These are phyloP conservation scores for Thelaira solivaga DNA, from an alignment of 2,888 invertebrate genomes.

Conservation along the genomic window DNA sequence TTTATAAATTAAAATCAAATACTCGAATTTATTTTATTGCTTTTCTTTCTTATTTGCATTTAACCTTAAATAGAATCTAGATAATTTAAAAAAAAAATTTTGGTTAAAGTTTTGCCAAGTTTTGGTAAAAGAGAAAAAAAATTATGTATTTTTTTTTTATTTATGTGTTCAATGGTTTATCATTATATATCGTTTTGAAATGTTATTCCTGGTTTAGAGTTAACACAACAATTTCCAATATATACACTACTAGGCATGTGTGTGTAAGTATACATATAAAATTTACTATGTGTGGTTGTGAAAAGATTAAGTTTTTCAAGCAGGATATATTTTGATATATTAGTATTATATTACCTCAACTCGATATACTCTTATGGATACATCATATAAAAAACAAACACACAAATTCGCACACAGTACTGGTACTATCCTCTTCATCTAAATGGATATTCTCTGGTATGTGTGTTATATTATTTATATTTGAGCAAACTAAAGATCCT, in stretches of 20 bases:
- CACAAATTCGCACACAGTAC: neutral
- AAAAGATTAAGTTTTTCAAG: constrained; percentile 40
- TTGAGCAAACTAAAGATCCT: neutral
- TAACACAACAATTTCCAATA: constrained; percentile 1
- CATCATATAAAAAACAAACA: neutral
- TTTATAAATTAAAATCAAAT: no score
- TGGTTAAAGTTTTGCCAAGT: constrained; percentile 40
- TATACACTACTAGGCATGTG: neutral
- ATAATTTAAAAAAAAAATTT: no score
- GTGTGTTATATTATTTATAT: neutral
- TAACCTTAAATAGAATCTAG: no score
- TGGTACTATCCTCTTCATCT: no score
- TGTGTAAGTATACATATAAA: neutral
- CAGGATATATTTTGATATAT: constrained; percentile 59
- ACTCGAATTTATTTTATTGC: no score
- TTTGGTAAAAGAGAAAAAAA: neutral
- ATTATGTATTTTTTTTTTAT: constrained; percentile 1
- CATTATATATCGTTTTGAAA: neutral
- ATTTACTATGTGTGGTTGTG: constrained; percentile 7
- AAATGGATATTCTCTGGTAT: no score
- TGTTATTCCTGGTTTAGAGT: neutral
- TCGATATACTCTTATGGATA: constrained; percentile 23
- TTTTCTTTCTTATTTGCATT: no score
- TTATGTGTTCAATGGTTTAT: constrained; percentile 10
- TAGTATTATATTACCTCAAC: constrained; percentile 56